These are phyloP conservation scores for Scaptodrosophila lebanonensis DNA, from an alignment of 1,140 invertebrate species.

Conservation along the genomic window DNA sequence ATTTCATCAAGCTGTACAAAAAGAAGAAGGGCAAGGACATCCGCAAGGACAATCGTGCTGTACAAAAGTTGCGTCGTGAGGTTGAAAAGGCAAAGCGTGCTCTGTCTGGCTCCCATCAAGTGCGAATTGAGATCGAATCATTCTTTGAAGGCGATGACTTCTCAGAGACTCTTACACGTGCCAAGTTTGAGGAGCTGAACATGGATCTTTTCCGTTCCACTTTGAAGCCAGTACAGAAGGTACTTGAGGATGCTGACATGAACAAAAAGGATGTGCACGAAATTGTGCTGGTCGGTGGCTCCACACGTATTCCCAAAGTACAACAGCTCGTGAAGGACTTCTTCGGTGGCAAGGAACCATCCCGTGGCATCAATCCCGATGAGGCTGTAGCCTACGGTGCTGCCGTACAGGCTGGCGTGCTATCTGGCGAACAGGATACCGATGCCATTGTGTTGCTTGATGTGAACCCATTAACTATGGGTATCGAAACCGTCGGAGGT, in stretches of 20 bases:
- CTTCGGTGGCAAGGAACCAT: slow-evolving; percentile 98
- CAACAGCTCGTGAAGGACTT: slow-evolving; percentile 99
- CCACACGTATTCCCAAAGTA: slow-evolving; percentile 99
- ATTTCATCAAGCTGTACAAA: slow-evolving; percentile 99
- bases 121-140: slow-evolving; percentile 99
- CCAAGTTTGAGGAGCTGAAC: slow-evolving; percentile 99
- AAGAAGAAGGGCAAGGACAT: slow-evolving; percentile 99
- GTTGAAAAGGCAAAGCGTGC: slow-evolving; percentile 99
- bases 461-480: slow-evolving; percentile 98
- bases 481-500: slow-evolving; percentile 99
- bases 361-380: slow-evolving; percentile 98
- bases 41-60: slow-evolving; percentile 94
- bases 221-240: slow-evolving; percentile 98
- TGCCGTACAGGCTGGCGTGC: slow-evolving; percentile 97
- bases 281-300: slow-evolving; percentile 99
- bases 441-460: slow-evolving; percentile 98
- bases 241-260: slow-evolving; percentile 98
- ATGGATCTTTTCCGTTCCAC: slow-evolving; percentile 99
- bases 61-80: slow-evolving; percentile 97
- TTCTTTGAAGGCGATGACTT: slow-evolving; percentile 99
- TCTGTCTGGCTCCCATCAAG: slow-evolving; percentile 95
- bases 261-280: slow-evolving; percentile 99
- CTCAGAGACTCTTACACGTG: slow-evolving; percentile 98
- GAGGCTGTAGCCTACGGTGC: slow-evolving; percentile 99
- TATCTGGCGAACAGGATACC: slow-evolving; percentile 93